These are phyloP conservation scores for Ictalurus furcatus DNA, from an alignment of 2,113 vertebrate species.

Conservation along the genomic window DNA sequence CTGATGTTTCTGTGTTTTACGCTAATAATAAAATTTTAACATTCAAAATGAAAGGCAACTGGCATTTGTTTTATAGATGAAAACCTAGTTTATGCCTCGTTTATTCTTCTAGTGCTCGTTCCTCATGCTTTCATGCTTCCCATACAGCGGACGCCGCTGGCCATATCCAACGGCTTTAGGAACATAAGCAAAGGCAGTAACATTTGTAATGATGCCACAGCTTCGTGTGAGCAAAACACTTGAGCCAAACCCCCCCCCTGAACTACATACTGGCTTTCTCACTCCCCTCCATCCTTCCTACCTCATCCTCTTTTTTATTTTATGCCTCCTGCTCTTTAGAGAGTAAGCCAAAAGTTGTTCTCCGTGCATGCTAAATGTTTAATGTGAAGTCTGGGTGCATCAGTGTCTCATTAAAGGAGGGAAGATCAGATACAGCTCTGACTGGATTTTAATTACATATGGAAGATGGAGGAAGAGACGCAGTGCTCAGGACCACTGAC, in stretches of 20 bases:
- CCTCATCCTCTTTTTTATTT: neutral
- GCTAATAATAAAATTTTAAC: neutral
- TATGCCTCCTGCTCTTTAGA: conserved; percentile 6
- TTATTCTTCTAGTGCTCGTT: neutral
- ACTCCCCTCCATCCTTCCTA: neutral
- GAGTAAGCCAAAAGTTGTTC: conserved; percentile 10
- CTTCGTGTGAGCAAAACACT: neutral
- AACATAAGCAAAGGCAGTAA: neutral
- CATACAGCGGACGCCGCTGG: neutral
- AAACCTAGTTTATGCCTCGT: neutral
- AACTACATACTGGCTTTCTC: neutral
- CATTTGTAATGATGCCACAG: neutral
- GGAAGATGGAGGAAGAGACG: conserved; percentile 64
- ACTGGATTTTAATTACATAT: conserved; percentile 85
- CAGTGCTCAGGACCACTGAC: conserved; percentile 74
- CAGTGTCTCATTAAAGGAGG: conserved; percentile 79
- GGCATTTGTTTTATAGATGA: neutral
- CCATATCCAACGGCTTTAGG: neutral
- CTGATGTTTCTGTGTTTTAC: neutral
- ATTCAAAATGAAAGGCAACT: neutral
- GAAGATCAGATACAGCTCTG: conserved; percentile 77
- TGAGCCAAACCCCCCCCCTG: too few relatives aligned
- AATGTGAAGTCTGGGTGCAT: conserved; percentile 79
- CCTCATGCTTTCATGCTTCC: neutral
- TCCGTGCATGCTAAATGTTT: conserved; percentile 82